Percentiles rank a stretch among this genome's conserved stretches.
phyloP scores from a whole-genome alignment of 2,888 invertebrate genomes.

The Pycnomerus fuliginosus region DNA sequence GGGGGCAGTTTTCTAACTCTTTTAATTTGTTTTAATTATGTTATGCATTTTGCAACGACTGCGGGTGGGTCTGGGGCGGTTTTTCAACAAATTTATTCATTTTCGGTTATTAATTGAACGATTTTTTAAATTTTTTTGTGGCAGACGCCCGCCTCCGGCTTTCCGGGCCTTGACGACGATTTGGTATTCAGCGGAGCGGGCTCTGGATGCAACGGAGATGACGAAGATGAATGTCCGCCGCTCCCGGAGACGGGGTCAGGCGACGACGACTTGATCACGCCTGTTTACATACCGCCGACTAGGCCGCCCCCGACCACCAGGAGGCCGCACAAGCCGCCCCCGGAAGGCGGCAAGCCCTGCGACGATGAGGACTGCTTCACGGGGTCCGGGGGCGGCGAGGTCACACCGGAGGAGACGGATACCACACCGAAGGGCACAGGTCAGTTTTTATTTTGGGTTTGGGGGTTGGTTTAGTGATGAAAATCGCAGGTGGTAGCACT shows the following conservation, averaged over 20 bases:
- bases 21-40: too few relatives aligned
- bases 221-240: conserved; percentile 89
- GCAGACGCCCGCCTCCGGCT: conserved; percentile 83
- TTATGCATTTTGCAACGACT: too few relatives aligned
- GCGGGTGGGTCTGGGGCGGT: too few relatives aligned
- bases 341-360: conserved; percentile 42
- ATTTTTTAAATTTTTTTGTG: conserved; percentile 21
- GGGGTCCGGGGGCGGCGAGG: conserved; percentile 76
- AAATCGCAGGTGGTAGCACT: too few relatives aligned
- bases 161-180: conserved; percentile 79
- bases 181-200: conserved; percentile 90
- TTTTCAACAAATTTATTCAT: too few relatives aligned
- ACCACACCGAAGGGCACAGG: conserved; percentile 58
- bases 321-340: conserved; percentile 38
- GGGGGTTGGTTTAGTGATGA: too few relatives aligned
- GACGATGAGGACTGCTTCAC: conserved; percentile 87
- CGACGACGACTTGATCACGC: conserved; percentile 90
- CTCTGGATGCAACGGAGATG: conserved; percentile 86
- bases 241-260: conserved; percentile 75
- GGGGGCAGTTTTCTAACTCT: too few relatives aligned
- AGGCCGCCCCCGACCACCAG: conserved; percentile 65
- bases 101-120: neutral
- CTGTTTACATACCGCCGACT: conserved; percentile 84
- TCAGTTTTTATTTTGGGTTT: conserved; percentile 39
- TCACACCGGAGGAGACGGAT: conserved; percentile 63